Conservation (phyloP, 2,797 vertebrate genomes). For the Typhlichthys eigenmanni region DNA sequence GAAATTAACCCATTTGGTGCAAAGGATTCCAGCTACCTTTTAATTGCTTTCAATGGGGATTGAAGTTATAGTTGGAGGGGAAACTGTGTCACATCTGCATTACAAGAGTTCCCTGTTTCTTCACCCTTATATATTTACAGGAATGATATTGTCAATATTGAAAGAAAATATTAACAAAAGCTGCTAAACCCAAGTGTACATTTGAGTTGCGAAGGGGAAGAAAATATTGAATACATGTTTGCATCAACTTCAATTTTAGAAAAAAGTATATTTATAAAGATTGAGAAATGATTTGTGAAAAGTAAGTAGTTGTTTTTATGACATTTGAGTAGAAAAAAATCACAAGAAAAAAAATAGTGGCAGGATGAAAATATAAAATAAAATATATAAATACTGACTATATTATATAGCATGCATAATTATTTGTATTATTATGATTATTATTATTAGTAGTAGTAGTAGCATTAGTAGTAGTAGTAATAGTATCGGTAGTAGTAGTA, state of each 20-base stretch:
- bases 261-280: conserved; percentile 21
- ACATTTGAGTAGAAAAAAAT: too few relatives aligned
- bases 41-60: conserved; percentile 68
- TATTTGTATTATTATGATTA: background rate
- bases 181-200: conserved; percentile 18
- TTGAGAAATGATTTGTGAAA: conserved; percentile 4
- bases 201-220: conserved; percentile 11
- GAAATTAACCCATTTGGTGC: conserved; percentile 68
- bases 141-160: conserved; percentile 44
- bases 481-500: background rate
- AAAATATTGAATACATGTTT: conserved; percentile 27
- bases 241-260: conserved; percentile 7
- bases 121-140: conserved; percentile 24
- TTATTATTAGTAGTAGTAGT: too few relatives aligned
- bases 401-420: background rate
- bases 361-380: background rate
- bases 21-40: conserved; percentile 55
- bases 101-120: conserved; percentile 24
- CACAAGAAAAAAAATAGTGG: too few relatives aligned
- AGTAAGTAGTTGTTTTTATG: background rate
- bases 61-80: conserved; percentile 53
- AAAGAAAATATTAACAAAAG: conserved; percentile 29
- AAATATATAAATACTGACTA: background rate
- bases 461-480: background rate
- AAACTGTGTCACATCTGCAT: conserved; percentile 58